Percentiles rank a stretch among this genome's conserved stretches.
phyloP scores from a whole-genome alignment of 2,797 vertebrate genomes.

The Cossypha heuglini region DNA sequence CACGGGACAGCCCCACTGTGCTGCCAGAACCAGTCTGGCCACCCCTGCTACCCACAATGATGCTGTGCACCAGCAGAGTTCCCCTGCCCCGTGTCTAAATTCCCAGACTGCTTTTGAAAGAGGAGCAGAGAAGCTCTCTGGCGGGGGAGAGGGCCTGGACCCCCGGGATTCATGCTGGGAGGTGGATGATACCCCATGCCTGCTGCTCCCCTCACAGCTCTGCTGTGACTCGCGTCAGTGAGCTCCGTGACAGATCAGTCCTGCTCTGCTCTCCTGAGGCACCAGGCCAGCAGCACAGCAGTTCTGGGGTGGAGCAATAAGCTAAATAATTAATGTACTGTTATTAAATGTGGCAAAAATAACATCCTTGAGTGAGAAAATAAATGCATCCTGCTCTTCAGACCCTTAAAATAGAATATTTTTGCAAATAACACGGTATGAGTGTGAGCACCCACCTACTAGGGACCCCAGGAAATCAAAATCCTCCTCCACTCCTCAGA shows the following conservation, averaged over 20 bases:
- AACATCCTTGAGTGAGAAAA: not conserved
- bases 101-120: no score
- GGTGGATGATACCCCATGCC: accelerated
- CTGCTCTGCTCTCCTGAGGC: not conserved
- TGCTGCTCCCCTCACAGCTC: not conserved
- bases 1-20: accelerated
- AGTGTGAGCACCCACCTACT: not conserved
- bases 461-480: not conserved
- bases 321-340: not conserved
- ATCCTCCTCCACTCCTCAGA: not conserved
- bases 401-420: not conserved
- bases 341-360: not conserved
- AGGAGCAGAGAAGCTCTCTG: not conserved
- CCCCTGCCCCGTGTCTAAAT: accelerated
- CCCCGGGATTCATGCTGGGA: accelerated
- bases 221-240: not conserved
- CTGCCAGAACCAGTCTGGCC: not conserved
- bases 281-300: not conserved
- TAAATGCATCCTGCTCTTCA: accelerated
- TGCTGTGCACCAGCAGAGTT: accelerated
- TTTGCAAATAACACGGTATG: not conserved
- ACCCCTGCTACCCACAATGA: accelerated
- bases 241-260: not conserved
- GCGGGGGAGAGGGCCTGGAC: accelerated
- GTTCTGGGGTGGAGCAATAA: not conserved